Conservation (phyloP, 1,140 invertebrate species). For the Colletes latitarsis region DNA sequence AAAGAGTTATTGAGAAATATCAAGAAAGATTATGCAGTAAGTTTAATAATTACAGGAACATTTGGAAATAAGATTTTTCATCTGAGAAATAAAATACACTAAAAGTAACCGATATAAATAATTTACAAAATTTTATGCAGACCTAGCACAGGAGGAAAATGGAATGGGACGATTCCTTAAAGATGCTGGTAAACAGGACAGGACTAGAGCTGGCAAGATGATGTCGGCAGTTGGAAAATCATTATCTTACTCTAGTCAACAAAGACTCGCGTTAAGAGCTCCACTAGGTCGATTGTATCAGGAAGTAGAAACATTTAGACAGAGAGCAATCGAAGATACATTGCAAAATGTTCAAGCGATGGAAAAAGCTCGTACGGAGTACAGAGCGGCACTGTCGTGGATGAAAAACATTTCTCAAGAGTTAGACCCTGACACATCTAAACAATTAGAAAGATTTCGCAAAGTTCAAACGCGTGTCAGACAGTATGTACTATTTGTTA, state of each 20-base stretch:
- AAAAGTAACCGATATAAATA: not conserved
- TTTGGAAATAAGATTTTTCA: too few relatives aligned
- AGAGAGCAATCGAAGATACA: slow-evolving; percentile 96
- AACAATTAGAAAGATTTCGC: slow-evolving; percentile 97
- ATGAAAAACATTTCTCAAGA: slow-evolving; percentile 99
- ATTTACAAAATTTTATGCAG: slow-evolving; percentile 75
- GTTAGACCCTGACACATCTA: slow-evolving; percentile 97
- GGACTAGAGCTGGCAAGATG: slow-evolving; percentile 94
- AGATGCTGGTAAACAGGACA: slow-evolving; percentile 95
- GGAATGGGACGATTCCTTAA: slow-evolving; percentile 96
- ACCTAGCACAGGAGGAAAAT: slow-evolving; percentile 97
- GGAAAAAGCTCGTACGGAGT: slow-evolving; percentile 98
- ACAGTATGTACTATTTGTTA: slow-evolving; percentile 67
- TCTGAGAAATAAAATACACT: not conserved
- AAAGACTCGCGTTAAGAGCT: slow-evolving; percentile 92
- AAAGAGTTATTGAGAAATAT: slow-evolving; percentile 96
- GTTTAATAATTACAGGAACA: slow-evolving; percentile 49
- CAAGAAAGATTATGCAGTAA: slow-evolving; percentile 95
- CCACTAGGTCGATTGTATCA: slow-evolving; percentile 95
- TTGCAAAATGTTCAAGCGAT: slow-evolving; percentile 94
- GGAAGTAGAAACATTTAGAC: slow-evolving; percentile 98
- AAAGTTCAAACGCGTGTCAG: slow-evolving; percentile 91
- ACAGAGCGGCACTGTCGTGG: slow-evolving; percentile 97
- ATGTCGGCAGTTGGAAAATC: slow-evolving; percentile 97
- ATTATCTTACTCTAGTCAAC: slow-evolving; percentile 96